A percentile compares a stretch with the other conserved stretches of the same genome.
These are phyloP conservation scores for human (Homo sapiens) DNA, from an alignment of 2,113 vertebrate genomes.

Conservation along the genomic window GRCh38 chr2:76904001-76904500, in stretches of 20 bases:
- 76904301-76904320: not conserved
- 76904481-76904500: not conserved
- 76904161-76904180: not conserved
- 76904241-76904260: not conserved
- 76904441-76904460: not conserved
- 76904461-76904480: not conserved
- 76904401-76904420: not conserved
- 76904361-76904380: not conserved
- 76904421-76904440: not conserved
- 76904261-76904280: not conserved
- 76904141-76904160: not conserved
- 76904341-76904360: not conserved
- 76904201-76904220: not conserved
- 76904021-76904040: not conserved
- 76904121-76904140: accelerated
- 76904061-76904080: not conserved
- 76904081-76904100: not conserved
- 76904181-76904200: not conserved
- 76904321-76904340: not conserved
- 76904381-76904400: not conserved
- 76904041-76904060: not conserved
- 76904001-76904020: not conserved
- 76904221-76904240: accelerated
- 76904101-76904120: not conserved
- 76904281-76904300: not conserved